Percentiles rank a stretch among this genome's conserved stretches.
Evolutionary conservation across 2,888 invertebrate species (phyloP).

Genomic region (Muschampia plurimacula): DNA sequence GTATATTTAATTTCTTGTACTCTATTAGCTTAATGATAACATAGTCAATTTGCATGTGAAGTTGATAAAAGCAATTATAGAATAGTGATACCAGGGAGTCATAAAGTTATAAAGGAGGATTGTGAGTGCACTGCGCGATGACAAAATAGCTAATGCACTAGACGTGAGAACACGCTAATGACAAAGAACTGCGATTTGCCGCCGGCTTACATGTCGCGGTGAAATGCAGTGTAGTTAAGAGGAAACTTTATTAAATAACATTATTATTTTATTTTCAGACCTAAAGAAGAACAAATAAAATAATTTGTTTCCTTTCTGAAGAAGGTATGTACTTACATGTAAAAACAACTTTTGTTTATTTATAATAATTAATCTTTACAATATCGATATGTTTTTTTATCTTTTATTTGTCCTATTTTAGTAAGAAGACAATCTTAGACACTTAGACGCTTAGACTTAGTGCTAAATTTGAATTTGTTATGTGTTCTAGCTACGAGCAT

Average conservation of each 20-base stretch:
- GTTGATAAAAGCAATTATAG: slow-evolving; percentile 33
- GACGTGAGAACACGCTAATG: slow-evolving; percentile 80
- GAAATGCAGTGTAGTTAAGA: background rate
- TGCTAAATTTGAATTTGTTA: background rate
- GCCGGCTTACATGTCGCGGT: slow-evolving; percentile 64
- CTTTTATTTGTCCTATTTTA: too few relatives aligned
- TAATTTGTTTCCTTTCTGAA: too few relatives aligned
- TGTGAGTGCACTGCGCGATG: slow-evolving; percentile 57
- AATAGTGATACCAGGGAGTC: slow-evolving; percentile 29
- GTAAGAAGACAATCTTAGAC: background rate
- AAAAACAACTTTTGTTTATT: too few relatives aligned
- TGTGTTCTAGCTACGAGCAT: background rate
- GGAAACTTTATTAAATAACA: background rate
- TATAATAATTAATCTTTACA: too few relatives aligned
- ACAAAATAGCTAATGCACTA: slow-evolving; percentile 78
- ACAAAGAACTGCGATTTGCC: slow-evolving; percentile 66
- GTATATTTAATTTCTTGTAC: slow-evolving; percentile 24
- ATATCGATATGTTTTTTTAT: too few relatives aligned
- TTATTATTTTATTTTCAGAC: background rate
- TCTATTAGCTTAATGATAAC: slow-evolving; percentile 21
- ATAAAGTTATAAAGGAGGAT: slow-evolving; percentile 35
- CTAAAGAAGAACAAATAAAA: background rate
- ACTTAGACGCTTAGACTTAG: background rate
- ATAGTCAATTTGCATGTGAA: slow-evolving; percentile 29
- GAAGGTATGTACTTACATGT: background rate